A percentile compares a stretch with the other conserved stretches of the same genome.
Conservation (phyloP, 2,888 invertebrate genomes). For the Cryptophagus acutangulus region DNA sequence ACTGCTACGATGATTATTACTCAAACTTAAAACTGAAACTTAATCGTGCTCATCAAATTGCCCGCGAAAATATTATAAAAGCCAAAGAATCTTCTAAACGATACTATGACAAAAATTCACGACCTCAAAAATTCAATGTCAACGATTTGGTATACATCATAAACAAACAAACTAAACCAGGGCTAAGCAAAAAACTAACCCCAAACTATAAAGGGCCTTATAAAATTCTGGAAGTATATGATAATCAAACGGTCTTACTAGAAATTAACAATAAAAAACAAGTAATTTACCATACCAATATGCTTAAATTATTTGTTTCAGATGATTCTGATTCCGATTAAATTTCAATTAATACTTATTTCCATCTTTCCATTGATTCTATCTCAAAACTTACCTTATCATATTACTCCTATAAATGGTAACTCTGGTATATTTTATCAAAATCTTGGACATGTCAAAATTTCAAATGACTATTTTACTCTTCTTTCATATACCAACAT, state of each 20-base stretch:
- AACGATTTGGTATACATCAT: constrained; percentile 2
- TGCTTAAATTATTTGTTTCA: constrained; percentile 6
- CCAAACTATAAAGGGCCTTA: constrained; percentile 3
- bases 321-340: no score
- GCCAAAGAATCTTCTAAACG: background rate
- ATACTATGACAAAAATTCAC: constrained; percentile 1
- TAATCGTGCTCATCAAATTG: constrained; percentile 3
- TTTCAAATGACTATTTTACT: no score
- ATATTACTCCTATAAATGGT: no score
- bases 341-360: no score
- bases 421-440: no score
- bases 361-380: no score
- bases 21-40: background rate
- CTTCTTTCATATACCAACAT: no score
- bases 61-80: background rate
- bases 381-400: no score
- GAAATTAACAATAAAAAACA: constrained; percentile 1
- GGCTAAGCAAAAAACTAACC: constrained; percentile 2
- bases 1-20: constrained; percentile 2
- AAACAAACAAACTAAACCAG: constrained; percentile 4
- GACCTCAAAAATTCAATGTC: background rate
- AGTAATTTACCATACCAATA: constrained; percentile 3
- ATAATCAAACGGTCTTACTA: background rate
- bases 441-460: no score
- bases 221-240: background rate